Evolutionary conservation across 2,888 invertebrate species (phyloP).

Genomic region (Resseliella maxima): DNA sequence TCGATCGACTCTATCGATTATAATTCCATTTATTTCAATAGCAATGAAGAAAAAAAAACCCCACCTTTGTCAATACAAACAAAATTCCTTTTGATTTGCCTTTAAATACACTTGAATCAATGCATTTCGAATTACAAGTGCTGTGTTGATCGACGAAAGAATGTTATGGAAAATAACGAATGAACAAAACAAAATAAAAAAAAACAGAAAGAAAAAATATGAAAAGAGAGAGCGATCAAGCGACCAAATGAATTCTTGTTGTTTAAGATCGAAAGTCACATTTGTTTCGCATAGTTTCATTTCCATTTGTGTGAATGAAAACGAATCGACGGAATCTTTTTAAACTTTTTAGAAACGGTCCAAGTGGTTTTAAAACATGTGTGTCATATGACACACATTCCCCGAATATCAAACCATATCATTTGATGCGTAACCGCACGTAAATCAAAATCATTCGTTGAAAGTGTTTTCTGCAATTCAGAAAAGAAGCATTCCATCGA

Average conservation of each 20-base stretch:
- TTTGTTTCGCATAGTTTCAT: slow-evolving; percentile 1
- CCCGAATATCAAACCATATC: neutral
- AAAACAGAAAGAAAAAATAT: no score
- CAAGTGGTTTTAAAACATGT: neutral
- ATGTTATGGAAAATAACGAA: neutral
- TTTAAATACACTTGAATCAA: no score
- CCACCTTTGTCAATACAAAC: no score
- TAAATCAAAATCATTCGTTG: neutral
- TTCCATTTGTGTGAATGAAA: slow-evolving; percentile 13
- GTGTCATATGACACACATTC: neutral
- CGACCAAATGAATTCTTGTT: neutral
- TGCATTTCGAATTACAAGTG: no score
- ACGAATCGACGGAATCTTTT: neutral
- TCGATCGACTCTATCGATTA: no score
- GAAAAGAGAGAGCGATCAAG: neutral
- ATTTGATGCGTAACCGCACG: neutral
- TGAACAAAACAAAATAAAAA: no score
- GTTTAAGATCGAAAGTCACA: slow-evolving; percentile 4
- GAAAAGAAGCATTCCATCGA: neutral
- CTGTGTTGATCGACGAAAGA: neutral
- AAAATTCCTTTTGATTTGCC: no score
- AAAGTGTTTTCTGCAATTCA: slow-evolving; percentile 15
- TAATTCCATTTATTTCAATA: no score
- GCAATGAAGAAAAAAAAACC: no score
- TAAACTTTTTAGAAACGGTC: slow-evolving; percentile 19